These are phyloP conservation scores for Lutjanus argentimaculatus DNA, from an alignment of 2,797 vertebrate species.

Conservation along the genomic window DNA sequence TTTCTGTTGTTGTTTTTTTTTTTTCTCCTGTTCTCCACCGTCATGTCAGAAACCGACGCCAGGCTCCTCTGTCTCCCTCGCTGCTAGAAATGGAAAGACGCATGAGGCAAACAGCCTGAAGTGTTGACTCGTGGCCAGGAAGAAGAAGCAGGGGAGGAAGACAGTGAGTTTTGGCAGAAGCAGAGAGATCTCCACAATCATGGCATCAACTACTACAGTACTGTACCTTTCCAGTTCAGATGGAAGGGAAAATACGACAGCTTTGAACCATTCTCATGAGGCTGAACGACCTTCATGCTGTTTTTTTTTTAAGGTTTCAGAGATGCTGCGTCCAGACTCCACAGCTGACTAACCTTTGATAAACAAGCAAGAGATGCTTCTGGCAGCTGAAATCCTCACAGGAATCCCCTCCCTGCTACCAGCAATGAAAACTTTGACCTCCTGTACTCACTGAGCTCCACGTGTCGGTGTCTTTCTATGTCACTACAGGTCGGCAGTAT, in stretches of 20 bases:
- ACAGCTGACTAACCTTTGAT: constrained; percentile 42
- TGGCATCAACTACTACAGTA: constrained; percentile 4
- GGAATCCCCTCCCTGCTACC: constrained; percentile 18
- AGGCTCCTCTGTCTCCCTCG: constrained; percentile 9
- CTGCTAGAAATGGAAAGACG: constrained; percentile 30
- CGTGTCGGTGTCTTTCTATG: not conserved
- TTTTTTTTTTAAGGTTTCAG: constrained; percentile 16
- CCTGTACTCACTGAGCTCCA: not conserved
- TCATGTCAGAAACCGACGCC: constrained; percentile 30
- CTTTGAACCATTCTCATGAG: constrained; percentile 6
- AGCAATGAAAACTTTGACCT: constrained; percentile 29
- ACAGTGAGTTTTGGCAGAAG: constrained; percentile 41
- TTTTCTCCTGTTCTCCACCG: not conserved
- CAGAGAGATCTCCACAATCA: not conserved
- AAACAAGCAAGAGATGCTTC: constrained; percentile 41
- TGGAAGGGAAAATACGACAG: constrained; percentile 22
- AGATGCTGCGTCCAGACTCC: constrained; percentile 27
- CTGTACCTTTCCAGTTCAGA: constrained; percentile 23
- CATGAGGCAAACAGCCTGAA: constrained; percentile 29
- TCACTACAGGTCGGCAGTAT: not conserved
- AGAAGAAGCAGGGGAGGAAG: constrained; percentile 34
- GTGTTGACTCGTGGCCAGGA: constrained; percentile 52
- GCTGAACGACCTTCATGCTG: constrained; percentile 23
- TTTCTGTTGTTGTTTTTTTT: not conserved
- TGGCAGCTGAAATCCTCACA: constrained; percentile 34